A percentile compares a stretch with the other conserved stretches of the same genome.
Evolutionary conservation across 2,888 invertebrate species (phyloP).

Genomic region (Xiphydria camelus): DNA sequence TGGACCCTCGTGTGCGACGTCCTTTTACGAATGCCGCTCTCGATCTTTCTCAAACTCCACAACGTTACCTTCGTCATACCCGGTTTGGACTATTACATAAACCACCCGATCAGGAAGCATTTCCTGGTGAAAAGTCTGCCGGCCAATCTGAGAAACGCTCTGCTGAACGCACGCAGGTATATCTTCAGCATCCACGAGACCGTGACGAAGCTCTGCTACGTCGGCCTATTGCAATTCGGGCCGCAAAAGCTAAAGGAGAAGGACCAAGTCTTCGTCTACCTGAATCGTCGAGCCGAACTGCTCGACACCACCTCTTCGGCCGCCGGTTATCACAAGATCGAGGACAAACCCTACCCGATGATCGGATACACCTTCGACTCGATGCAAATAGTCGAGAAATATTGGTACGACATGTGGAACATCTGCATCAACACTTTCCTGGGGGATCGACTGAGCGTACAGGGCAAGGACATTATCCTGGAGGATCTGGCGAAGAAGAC

Average conservation of each 20-base stretch:
- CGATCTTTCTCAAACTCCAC: conserved; percentile 70
- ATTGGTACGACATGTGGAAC: conserved; percentile 72
- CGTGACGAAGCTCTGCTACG: conserved; percentile 64
- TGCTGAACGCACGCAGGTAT: conserved; percentile 64
- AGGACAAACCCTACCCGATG: conserved; percentile 64
- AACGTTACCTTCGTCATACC: conserved; percentile 64
- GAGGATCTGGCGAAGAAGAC: conserved; percentile 60
- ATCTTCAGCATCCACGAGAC: conserved; percentile 64
- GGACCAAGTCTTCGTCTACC: conserved; percentile 71
- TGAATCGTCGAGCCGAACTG: conserved; percentile 67
- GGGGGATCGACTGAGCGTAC: conserved; percentile 56
- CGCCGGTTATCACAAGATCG: conserved; percentile 66
- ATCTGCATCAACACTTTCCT: conserved; percentile 71
- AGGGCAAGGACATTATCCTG: conserved; percentile 59
- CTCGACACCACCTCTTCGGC: conserved; percentile 69
- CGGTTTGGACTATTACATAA: conserved; percentile 63
- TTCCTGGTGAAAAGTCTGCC: conserved; percentile 68
- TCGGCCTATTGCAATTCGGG: conserved; percentile 73
- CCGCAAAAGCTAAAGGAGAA: conserved; percentile 68
- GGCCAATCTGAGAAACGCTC: conserved; percentile 57
- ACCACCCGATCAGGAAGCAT: conserved; percentile 70
- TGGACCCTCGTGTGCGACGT: conserved; percentile 75
- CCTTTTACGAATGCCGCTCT: conserved; percentile 70
- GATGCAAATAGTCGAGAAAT: conserved; percentile 63
- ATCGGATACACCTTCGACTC: conserved; percentile 62